Conservation (phyloP, 2,113 vertebrate species). For the Lontra canadensis region DNA sequence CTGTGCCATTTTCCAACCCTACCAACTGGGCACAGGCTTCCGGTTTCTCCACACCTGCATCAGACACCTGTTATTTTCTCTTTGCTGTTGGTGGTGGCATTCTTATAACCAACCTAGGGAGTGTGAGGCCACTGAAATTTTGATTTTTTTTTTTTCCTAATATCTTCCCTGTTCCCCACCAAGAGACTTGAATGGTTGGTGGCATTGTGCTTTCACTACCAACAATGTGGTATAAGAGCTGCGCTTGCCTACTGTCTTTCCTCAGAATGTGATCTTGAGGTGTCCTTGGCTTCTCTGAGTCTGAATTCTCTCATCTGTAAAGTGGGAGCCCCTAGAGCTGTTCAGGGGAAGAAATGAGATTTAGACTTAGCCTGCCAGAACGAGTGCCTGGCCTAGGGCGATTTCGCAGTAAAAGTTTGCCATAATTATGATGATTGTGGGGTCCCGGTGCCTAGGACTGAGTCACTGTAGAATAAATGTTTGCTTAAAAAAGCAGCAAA, state of each 20-base stretch:
- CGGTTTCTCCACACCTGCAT: background rate
- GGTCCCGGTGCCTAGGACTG: background rate
- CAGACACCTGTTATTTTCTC: background rate
- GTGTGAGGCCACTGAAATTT: background rate
- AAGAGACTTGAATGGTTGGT: background rate
- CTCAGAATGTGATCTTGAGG: background rate
- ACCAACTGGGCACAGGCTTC: background rate
- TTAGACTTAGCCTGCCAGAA: rapidly evolving
- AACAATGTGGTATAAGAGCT: background rate
- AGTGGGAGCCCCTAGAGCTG: background rate
- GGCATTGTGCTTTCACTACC: background rate
- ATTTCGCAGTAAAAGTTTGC: background rate
- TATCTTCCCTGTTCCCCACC: background rate
- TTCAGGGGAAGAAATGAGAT: background rate
- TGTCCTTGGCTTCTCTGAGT: background rate
- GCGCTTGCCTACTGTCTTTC: background rate
- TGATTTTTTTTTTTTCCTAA: background rate
- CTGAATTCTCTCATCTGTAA: background rate
- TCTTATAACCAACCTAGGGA: background rate
- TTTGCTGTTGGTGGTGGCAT: background rate
- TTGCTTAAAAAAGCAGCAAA: background rate
- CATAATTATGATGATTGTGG: rapidly evolving
- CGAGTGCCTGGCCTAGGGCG: background rate
- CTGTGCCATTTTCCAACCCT: background rate
- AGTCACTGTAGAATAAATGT: background rate